phyloP scores from a whole-genome alignment of 2,797 vertebrate species.

The Myiotriccus ornatus region DNA sequence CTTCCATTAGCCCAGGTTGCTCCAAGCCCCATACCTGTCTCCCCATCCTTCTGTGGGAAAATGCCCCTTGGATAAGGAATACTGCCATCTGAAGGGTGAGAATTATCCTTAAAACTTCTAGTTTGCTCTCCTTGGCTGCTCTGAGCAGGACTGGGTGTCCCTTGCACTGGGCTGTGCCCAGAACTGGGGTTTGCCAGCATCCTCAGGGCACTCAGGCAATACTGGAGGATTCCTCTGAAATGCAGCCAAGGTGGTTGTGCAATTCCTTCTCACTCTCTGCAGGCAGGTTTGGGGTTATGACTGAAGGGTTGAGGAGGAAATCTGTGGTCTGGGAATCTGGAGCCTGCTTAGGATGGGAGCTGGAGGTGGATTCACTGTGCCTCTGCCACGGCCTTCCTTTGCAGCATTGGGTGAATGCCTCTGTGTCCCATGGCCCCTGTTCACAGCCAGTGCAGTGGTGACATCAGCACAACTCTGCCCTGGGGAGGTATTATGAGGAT shows the following conservation, averaged over 20 bases:
- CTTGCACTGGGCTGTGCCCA: background rate
- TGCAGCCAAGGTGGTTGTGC: background rate
- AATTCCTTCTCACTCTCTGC: background rate
- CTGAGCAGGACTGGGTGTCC: background rate
- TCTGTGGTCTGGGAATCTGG: background rate
- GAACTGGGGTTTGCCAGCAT: accelerated
- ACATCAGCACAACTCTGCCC: background rate
- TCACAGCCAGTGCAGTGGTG: background rate
- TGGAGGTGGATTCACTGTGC: background rate
- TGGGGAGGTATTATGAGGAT: background rate
- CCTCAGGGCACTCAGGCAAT: accelerated
- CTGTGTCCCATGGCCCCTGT: accelerated
- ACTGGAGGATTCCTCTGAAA: background rate
- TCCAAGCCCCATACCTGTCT: background rate
- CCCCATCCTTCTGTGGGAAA: background rate
- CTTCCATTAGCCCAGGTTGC: accelerated
- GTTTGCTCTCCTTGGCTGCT: background rate
- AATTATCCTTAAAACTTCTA: background rate
- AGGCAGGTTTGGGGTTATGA: background rate
- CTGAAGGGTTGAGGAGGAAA: background rate
- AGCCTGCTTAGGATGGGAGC: background rate
- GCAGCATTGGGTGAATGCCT: background rate
- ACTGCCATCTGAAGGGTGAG: background rate
- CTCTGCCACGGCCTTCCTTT: background rate
- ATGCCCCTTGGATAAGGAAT: background rate